Percentiles rank a stretch among this genome's conserved stretches.
Evolutionary conservation across 2,113 vertebrate genomes (phyloP).

Genomic region (Colinus virginianus): DNA sequence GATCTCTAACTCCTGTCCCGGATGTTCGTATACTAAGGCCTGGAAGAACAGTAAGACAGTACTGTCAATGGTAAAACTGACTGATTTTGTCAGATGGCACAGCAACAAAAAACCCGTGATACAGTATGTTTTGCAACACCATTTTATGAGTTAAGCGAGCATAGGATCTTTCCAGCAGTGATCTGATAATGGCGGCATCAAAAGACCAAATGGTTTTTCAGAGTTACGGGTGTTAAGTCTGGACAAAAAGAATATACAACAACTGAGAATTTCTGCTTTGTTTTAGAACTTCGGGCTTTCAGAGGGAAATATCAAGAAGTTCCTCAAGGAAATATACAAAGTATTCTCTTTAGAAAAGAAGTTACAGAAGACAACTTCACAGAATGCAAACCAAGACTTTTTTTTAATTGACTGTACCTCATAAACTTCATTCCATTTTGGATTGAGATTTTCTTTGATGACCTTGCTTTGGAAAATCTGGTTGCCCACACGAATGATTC

Average conservation of each 20-base stretch:
- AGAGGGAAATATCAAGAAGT: neutral
- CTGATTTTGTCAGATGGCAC: neutral
- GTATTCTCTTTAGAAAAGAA: neutral
- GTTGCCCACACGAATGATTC: conserved; percentile 87
- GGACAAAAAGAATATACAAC: neutral
- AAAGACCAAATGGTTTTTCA: neutral
- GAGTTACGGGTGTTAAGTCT: neutral
- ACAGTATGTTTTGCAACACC: neutral
- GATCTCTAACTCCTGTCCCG: conserved; percentile 84
- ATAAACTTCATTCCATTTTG: conserved; percentile 95
- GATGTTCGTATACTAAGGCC: conserved; percentile 87
- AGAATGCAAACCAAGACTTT: neutral
- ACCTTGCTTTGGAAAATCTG: conserved; percentile 92
- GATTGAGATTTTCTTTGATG: conserved; percentile 90
- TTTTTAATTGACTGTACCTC: conserved; percentile 82
- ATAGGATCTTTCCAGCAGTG: neutral
- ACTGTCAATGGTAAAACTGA: neutral
- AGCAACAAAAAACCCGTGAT: neutral
- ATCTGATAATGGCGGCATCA: neutral
- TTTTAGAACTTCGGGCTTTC: neutral
- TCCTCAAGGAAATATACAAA: neutral
- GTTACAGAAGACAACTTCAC: neutral
- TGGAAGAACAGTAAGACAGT: conserved; percentile 53
- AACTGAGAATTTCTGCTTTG: neutral
- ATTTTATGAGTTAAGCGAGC: neutral